Percentiles rank a stretch among this genome's conserved stretches.
phyloP scores from a whole-genome alignment of 2,888 invertebrate genomes.

The Chesias legatella region DNA sequence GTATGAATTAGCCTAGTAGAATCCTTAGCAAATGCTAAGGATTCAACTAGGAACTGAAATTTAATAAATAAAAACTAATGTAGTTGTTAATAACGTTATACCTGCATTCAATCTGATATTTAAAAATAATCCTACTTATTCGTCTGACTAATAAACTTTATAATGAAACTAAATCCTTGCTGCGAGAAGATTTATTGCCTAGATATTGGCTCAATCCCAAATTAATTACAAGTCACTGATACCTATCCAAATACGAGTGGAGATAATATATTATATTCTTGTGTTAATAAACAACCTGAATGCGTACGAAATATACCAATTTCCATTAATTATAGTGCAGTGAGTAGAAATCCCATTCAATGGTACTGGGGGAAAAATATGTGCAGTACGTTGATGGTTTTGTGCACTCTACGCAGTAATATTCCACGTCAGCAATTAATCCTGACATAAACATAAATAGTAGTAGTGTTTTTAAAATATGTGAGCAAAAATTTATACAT shows the following conservation, averaged over 20 bases:
- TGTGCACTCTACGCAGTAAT: too few relatives aligned
- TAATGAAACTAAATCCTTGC: conserved; percentile 12
- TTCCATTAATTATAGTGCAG: conserved; percentile 9
- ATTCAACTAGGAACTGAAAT: too few relatives aligned
- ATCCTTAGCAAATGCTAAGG: too few relatives aligned
- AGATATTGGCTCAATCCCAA: conserved; percentile 26
- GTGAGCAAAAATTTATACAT: too few relatives aligned
- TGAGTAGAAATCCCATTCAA: conserved; percentile 6
- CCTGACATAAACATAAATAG: too few relatives aligned
- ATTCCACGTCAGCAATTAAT: too few relatives aligned
- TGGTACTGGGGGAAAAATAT: conserved; percentile 1
- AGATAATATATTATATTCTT: conserved; percentile 16
- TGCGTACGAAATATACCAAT: conserved; percentile 7
- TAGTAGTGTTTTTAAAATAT: too few relatives aligned
- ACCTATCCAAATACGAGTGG: conserved; percentile 18
- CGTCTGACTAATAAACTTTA: conserved; percentile 4
- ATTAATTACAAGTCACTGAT: conserved; percentile 26
- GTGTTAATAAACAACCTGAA: conserved; percentile 11
- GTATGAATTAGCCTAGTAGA: too few relatives aligned
- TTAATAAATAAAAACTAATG: too few relatives aligned
- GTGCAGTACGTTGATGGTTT: not conserved
- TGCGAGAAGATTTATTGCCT: conserved; percentile 15
- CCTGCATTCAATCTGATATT: too few relatives aligned
- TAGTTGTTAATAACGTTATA: too few relatives aligned
- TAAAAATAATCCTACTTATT: not conserved